phyloP scores from a whole-genome alignment of 2,113 vertebrate genomes.

The Podarcis raffonei region DNA sequence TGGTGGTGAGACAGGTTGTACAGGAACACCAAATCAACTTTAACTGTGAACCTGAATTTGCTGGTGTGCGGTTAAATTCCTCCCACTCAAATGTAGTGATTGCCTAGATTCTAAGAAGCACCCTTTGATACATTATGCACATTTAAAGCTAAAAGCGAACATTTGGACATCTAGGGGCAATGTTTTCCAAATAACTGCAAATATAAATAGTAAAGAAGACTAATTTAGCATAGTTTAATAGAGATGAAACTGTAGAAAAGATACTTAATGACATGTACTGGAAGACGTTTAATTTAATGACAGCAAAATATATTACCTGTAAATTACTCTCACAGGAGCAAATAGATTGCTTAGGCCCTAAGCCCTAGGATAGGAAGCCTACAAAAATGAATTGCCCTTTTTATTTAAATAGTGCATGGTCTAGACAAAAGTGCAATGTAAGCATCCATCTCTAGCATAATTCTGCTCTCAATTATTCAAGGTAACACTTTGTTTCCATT shows the following conservation, averaged over 20 bases:
- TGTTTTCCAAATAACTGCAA: not conserved
- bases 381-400: not conserved
- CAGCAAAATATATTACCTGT: not conserved
- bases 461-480: slow-evolving; percentile 5
- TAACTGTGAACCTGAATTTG: too few species aligned
- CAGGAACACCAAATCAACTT: too few species aligned
- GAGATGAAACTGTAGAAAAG: not conserved
- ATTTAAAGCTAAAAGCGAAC: not conserved
- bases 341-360: not conserved
- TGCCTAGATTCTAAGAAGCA: too few species aligned
- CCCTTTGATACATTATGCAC: not conserved
- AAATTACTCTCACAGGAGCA: not conserved
- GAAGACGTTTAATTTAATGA: not conserved
- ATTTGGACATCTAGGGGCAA: not conserved
- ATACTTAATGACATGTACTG: not conserved
- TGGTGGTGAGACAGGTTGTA: too few species aligned
- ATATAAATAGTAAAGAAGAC: not conserved
- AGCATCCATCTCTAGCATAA: not conserved
- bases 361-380: not conserved
- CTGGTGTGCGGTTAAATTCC: too few species aligned
- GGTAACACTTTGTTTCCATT: not conserved
- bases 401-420: not conserved
- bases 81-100: too few species aligned
- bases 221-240: not conserved
- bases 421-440: not conserved